Base-by-base conservation (phyloP, 2,888 invertebrate species). In the Pammene aurita region DNA sequence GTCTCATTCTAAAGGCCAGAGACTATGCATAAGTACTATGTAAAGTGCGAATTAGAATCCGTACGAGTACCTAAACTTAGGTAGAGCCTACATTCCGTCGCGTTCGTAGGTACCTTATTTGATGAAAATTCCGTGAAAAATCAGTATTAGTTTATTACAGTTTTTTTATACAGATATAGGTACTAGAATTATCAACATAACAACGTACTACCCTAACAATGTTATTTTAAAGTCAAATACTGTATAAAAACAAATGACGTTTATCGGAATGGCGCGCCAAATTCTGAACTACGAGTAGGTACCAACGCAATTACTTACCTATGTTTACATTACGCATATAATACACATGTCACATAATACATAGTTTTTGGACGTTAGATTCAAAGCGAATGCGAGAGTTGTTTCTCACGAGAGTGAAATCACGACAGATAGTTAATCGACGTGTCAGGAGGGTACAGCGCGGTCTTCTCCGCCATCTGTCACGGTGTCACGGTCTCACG, bases 321-420 rank as follows among this genome's bases (percentile, higher is more conserved):
- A 34, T 54, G n/a, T 54, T 44, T 44, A 26, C 44, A 44, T 18
- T 26, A 50, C 9, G 26, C 10, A 7, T 26, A 26, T 26, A 26
- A 1, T 26, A 26, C 26, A 26, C 26, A 26, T 26, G 26, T 4
- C 10, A 38, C 11, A 16, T n/a, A n/a, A n/a, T 58, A 56, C 26
- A 11, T 9, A 1, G 38, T 16, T 44, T 10, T 34, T 26, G 48
- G 26, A 61, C 13, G 26, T 11, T 46, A 46, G 18, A 38, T 46
- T 44, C 35, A 16, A 13, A 61, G 44, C 18, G 44, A 52, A 4
- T 44, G 11, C 42, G 16, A 68, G 57, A 52, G 11, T 38, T 35
- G 74, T 80, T 82, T 57, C 71, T 71, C 56, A 65, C 50, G 73
- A 72, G 72, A 72, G 67, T 57, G 60, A 41, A 61, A 55, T 68